Base-by-base conservation (phyloP, 2,888 invertebrate genomes). In the Strigamia maritima region DNA sequence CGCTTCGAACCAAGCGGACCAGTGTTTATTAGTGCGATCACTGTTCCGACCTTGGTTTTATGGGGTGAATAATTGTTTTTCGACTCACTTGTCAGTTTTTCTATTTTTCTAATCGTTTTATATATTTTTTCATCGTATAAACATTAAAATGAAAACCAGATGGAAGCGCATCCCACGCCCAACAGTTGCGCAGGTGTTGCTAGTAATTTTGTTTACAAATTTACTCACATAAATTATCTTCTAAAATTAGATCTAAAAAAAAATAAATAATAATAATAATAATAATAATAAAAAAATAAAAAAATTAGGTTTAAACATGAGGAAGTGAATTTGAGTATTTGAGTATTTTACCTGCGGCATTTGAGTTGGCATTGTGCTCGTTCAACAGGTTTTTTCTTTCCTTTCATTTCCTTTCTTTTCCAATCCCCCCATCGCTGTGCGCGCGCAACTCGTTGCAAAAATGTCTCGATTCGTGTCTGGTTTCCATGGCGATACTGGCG, bases 381-480 rank as follows among this genome's bases (percentile, higher is more conserved):
- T 24, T 65, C 60, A 65, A 65, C 60, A 65, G 60, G 60, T 65
- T 65, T 65, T n/a, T 24, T 65, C 19, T 19, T 19, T 49, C n/a
- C 14, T 49, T 10, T 16, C n/a, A n/a, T n/a, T 49, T 19, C 14
- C 49, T 35, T 35, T 35, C 0, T 10, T 35, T 35, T 35, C 6
- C 35, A 8, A 8, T 6, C 35, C 10, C 35, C 10, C 35, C 3
- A 35, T 35, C 16, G 44, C 44, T 12, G 6, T 65, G 60, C 60
- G 60, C 60, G 60, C 60, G 60, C 60, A 65, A 22, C 60, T 65
- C 60, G 3, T 65, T 24, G 22, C 22, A 12, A 12, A 65, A 65
- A 65, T 65, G 60, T 65, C 60, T 65, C 19, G 60, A 24, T 44
- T 44, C 44, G 44, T 65, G 60, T 65, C 60, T 65, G 24, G 22